Evolutionary conservation across 2,113 vertebrate species (phyloP), one percentile per base, ranked within the genome.

Genomic region (Verasper variegatus): DNA sequence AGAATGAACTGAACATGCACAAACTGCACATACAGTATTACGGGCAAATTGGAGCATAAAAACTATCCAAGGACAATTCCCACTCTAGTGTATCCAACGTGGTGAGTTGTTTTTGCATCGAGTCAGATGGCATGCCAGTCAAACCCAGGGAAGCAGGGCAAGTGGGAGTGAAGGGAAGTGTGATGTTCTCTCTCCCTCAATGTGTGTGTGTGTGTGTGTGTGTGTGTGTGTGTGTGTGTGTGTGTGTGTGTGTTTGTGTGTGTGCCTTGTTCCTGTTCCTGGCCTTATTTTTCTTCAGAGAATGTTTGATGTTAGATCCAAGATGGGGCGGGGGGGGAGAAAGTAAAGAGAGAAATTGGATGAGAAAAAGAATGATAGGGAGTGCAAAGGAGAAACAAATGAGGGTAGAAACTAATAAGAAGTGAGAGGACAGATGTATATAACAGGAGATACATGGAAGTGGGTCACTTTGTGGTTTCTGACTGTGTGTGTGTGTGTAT

Each of bases 261-360:
- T 81, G 70, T 66, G 55, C 52, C 78, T 79, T 71, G 68, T 85
- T 92, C 81, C 80, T 76, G 67, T 81, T 63, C 40, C 20, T 89
- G 82, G 75, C 85, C 77, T 88, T 84, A 79, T 85, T 89, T 27
- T 90, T 74, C 82, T 83, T 75, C 37, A 21, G 69, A 83, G 60
- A 83, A 61, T 71, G 68, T 94, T 91, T 92, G 90, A 91, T 91
- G 87, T 92, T 84, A 20, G 71, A 88, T 89, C 85, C 87, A 92
- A 92, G 52, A 83, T 17, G 27, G 78, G 79, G 68, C 54, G 40
- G 82, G 61, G 76, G 60, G 76, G 60, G 42, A 61, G 49, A 69
- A 59, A 74, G 54, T 65, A 80, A 75, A 80, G 60, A 71, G 42
- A 70, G 37, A 73, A 79, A 83, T 47, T 68, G 61, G 82, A 58